Percentiles rank a stretch among this genome's conserved stretches.
Conservation (phyloP, 2,113 vertebrate species). For the Miniopterus natalensis region DNA sequence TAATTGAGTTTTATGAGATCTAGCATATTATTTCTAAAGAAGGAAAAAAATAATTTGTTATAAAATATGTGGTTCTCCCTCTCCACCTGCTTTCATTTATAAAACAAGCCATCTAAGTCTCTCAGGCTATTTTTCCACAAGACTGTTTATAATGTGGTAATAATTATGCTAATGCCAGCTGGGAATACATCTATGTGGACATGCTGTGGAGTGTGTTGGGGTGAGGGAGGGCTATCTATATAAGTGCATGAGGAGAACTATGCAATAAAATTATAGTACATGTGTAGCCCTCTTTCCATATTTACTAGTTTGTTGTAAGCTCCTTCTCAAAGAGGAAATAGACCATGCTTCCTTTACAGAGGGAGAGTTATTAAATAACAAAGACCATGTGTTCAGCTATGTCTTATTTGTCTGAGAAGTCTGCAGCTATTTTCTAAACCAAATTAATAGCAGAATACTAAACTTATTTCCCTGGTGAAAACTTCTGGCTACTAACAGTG, state of each 20-base stretch:
- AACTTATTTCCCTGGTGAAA: slow-evolving; percentile 89
- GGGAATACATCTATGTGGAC: slow-evolving; percentile 73
- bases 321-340: slow-evolving; percentile 89
- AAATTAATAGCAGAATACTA: slow-evolving; percentile 87
- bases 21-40: slow-evolving; percentile 51
- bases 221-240: slow-evolving; percentile 47
- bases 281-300: slow-evolving; percentile 83
- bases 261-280: slow-evolving; percentile 82
- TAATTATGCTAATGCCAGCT: slow-evolving; percentile 83
- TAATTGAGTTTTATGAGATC: slow-evolving; percentile 66
- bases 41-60: slow-evolving; percentile 35
- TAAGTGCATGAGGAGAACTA: slow-evolving; percentile 64
- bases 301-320: slow-evolving; percentile 87
- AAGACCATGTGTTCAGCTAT: slow-evolving; percentile 88
- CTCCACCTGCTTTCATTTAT: slow-evolving; percentile 75
- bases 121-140: slow-evolving; percentile 76
- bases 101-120: slow-evolving; percentile 74
- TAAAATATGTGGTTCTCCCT: slow-evolving; percentile 69
- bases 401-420: slow-evolving; percentile 82
- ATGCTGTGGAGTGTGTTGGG: slow-evolving; percentile 39
- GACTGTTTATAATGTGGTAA: slow-evolving; percentile 81
- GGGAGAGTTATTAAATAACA: slow-evolving; percentile 84
- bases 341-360: slow-evolving; percentile 88
- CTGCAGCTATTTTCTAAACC: slow-evolving; percentile 82
- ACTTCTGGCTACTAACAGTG: slow-evolving; percentile 87